Base-by-base conservation (phyloP, 1,140 invertebrate genomes). In the Alviniconcha marisindica region DNA sequence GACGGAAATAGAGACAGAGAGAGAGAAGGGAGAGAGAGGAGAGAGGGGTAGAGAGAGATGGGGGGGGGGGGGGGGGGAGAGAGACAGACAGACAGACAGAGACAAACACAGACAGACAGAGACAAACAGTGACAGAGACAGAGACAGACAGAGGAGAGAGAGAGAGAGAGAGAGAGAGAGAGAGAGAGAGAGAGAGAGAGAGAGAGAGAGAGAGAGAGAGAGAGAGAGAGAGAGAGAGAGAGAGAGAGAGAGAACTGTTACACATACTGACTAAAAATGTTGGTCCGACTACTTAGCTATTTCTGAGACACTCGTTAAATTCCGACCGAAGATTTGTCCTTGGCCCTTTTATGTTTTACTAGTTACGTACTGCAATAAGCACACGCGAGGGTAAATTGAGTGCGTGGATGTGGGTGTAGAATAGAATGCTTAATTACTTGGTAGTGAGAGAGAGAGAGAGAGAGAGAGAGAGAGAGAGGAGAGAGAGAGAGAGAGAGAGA, bases 231-330 rank as follows among this genome's bases (percentile, higher is more conserved):
- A 60, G 28, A 69, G 0, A 36, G 63, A 69, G 31, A 60, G 56
- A 60, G 56, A 60, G 56, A 60, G 56, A 60, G 56, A 60, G 24
- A 60, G 56, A 51, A n/a, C n/a, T n/a, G n/a, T n/a, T n/a, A n/a
- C n/a, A n/a, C n/a, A n/a, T n/a, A n/a, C n/a, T n/a, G n/a, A n/a
- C n/a, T n/a, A n/a, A n/a, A n/a, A n/a, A n/a, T n/a, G n/a, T n/a
- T n/a, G n/a, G n/a, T n/a, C n/a, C n/a, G n/a, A n/a, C n/a, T n/a
- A n/a, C n/a, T n/a, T n/a, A n/a, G n/a, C n/a, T n/a, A n/a, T n/a
- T n/a, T n/a, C n/a, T n/a, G n/a, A n/a, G n/a, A n/a, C n/a, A n/a
- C n/a, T n/a, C n/a, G n/a, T n/a, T n/a, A n/a, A n/a, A n/a, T n/a
- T n/a, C n/a, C n/a, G n/a, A n/a, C n/a, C n/a, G n/a, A n/a, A n/a